Conservation (phyloP, 1,140 invertebrate species). For the Calosoma granatense region DNA sequence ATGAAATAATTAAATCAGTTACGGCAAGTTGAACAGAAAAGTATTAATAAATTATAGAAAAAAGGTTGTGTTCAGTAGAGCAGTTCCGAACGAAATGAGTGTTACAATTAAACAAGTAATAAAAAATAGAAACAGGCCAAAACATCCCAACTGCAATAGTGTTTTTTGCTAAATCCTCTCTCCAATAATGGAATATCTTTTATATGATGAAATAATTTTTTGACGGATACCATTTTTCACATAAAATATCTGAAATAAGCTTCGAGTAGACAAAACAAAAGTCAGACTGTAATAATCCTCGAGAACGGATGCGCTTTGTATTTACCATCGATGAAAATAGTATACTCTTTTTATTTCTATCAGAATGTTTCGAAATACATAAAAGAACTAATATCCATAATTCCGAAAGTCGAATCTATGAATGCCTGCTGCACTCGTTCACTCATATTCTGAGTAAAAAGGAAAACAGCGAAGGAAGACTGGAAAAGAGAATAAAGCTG, state of each 20-base stretch:
- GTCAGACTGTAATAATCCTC: conserved; percentile 1
- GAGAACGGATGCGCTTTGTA: not conserved
- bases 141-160: no score
- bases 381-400: conserved; percentile 5
- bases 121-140: no score
- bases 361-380: conserved; percentile 7
- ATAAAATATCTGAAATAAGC: conserved; percentile 5
- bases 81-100: no score
- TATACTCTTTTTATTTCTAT: not conserved
- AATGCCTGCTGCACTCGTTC: no score
- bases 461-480: no score
- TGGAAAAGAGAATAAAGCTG: not conserved
- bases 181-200: not conserved
- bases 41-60: no score
- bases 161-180: no score
- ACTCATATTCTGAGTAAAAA: not conserved
- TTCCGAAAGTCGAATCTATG: conserved; percentile 3
- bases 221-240: no score
- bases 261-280: conserved; percentile 4
- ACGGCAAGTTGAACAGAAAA: no score
- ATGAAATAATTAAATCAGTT: no score
- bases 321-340: conserved; percentile 6
- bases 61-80: no score
- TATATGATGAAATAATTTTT: not conserved
- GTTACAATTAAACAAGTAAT: no score